Evolutionary conservation across 2,888 invertebrate genomes (phyloP).

Genomic region (Tiliacea aurago): DNA sequence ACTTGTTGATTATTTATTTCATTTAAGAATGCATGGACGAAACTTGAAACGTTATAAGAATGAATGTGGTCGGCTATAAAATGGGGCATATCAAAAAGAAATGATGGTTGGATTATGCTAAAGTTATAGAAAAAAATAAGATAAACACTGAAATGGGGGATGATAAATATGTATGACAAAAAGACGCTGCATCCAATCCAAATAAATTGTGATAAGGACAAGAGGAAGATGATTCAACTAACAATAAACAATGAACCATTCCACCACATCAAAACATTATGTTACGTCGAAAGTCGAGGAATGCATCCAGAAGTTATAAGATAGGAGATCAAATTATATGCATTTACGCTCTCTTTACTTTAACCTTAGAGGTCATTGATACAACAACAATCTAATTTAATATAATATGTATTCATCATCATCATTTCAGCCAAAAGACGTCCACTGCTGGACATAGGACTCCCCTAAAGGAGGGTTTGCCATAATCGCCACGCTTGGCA

Average conservation of each 20-base stretch:
- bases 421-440: no score
- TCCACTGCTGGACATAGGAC: no score
- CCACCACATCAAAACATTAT: no score
- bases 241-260: not conserved
- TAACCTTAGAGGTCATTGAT: constrained; percentile 1
- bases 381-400: no score
- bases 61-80: not conserved
- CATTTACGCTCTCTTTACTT: not conserved
- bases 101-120: not conserved
- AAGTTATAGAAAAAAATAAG: not conserved
- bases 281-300: not conserved
- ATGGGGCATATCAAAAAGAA: not conserved
- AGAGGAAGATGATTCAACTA: not conserved
- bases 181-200: not conserved
- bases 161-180: not conserved
- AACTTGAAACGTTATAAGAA: not conserved
- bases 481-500: no score
- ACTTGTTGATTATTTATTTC: not conserved
- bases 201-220: not conserved
- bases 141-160: no score
- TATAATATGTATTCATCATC: no score
- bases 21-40: no score
- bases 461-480: no score
- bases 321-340: not conserved
- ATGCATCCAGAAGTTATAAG: not conserved